Base-by-base conservation (phyloP, 2,113 vertebrate species). In the Pterocles burchelli region DNA sequence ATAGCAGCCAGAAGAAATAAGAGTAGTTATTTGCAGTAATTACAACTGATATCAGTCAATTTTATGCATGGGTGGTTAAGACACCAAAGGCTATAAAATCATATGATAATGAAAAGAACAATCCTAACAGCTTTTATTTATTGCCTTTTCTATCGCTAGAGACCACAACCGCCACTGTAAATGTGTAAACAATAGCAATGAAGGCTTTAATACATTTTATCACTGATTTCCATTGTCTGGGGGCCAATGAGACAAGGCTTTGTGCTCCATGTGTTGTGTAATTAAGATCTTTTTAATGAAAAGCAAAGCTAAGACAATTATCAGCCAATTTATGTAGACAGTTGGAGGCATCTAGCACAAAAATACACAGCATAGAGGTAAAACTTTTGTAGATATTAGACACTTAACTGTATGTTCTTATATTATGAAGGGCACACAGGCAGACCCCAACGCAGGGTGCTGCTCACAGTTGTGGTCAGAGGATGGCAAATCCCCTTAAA, bases 81-180 rank as follows among this genome's bases (percentile, higher is more conserved):
- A 90, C 85, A 95, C 83, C 68, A 61, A 68, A 63, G 93, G 76
- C 96, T 96, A 96, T 97, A 94, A 97, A 97, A 96, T 91, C 87
- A 92, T 49, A 86, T 66, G 57, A 85, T 96, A 97, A 97, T 90
- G 93, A 97, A 96, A 97, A 97, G 92, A 96, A 82, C 78, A 93
- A 54, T 85, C 68, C 84, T 92, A 93, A 95, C 91, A 61, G 81
- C 72, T 94, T 90, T 97, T 97, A 97, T 97, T 98, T 97, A 97
- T 94, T 96, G 85, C 75, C 28, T 73, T 46, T 94, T 89, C 94
- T 97, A 96, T 94, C 55, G 28, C 93, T 77, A 79, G 86, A 48
- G 62, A 95, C 91, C 92, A 94, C 91, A 95, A 87, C 34, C 67
- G 72, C 81, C 9, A 11, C 82, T 96, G 80, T 68, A 92, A 97